Evolutionary conservation across 2,797 vertebrate species (phyloP), one percentile per base, ranked within the genome.

Genomic region (Cetoscarus ocellatus): DNA sequence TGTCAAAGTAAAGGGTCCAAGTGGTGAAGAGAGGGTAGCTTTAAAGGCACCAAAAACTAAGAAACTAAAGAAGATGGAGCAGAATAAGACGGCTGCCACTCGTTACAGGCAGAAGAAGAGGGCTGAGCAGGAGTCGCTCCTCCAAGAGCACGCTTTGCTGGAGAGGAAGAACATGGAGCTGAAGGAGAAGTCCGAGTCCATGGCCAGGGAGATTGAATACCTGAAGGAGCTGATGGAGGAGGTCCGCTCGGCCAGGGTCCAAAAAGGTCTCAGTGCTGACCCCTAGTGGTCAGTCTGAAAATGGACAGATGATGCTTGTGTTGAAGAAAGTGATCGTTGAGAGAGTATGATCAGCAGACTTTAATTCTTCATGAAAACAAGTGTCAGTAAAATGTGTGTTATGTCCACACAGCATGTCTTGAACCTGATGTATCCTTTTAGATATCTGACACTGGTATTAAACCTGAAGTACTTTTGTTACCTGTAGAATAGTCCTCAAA

Each of bases 41-140:
- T 7, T 56, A 1, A 94, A 93, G 69, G 89, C 95, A 4, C 79
- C 88, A 0, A 96, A 89, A 56, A 94, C 96, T 78, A 98, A 96
- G 79, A 98, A 97, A n/a, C 40, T 94, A 1, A 99, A 99, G 76
- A 99, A 99, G 88, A 99, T 98, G 97, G 96, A 96, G 85, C 97
- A 99, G 88, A 99, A 99, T 73, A 99, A 99, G 90, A 99, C 97
- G 0, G 97, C 97, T 12, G 97, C 97, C 50, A 98, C 97, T 0
- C 93, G 97, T 0, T 99, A 99, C 82, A 85, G 97, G 61, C 97
- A 98, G 92, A 99, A 98, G 76, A 99, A 98, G 86, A 94, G 95
- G 64, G 93, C 77, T 0, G 97, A 99, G 55, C 96, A 97, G 79
- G 97, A 97, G 0, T 50, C 88, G 0, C 90, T 98, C 8, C 40